Conservation (phyloP, 2,888 invertebrate genomes). For the Phengaris alcon region DNA sequence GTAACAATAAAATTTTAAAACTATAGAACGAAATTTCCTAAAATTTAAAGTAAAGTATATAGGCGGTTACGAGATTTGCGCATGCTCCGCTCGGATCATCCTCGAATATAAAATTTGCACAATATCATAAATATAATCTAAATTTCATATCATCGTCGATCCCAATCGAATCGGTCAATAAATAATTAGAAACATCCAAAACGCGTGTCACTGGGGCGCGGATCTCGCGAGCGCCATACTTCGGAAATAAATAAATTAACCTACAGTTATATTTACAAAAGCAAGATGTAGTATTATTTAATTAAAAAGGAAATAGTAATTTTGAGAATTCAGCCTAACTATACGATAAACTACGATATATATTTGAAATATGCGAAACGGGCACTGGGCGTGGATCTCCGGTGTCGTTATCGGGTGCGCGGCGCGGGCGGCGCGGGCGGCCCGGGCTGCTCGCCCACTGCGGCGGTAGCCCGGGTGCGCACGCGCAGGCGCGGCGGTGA, state of each 20-base stretch:
- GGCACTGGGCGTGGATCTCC: conserved; percentile 74
- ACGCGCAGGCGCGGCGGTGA: neutral
- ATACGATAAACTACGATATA: conserved; percentile 65
- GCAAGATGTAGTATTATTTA: conserved; percentile 68
- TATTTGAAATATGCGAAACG: conserved; percentile 69
- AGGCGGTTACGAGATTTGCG: conserved; percentile 44
- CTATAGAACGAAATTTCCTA: conserved; percentile 76
- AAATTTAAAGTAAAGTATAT: conserved; percentile 53
- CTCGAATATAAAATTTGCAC: neutral
- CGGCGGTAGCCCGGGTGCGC: neutral
- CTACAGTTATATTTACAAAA: conserved; percentile 75
- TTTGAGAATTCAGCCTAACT: conserved; percentile 70
- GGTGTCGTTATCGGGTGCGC: conserved; percentile 34
- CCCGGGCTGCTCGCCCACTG: neutral
- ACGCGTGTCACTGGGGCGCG: conserved; percentile 34
- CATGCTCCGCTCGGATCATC: conserved; percentile 31
- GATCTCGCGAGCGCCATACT: conserved; percentile 45
- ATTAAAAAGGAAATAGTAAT: conserved; percentile 51
- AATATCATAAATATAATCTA: conserved; percentile 1
- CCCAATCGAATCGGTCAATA: neutral
- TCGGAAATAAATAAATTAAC: conserved; percentile 74
- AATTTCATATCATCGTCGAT: neutral
- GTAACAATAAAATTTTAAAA: conserved; percentile 78
- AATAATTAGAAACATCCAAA: neutral
- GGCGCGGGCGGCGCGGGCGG: neutral